These are phyloP conservation scores for Helicoverpa armigera DNA, from an alignment of 1,140 invertebrate genomes.

Conservation along the genomic window DNA sequence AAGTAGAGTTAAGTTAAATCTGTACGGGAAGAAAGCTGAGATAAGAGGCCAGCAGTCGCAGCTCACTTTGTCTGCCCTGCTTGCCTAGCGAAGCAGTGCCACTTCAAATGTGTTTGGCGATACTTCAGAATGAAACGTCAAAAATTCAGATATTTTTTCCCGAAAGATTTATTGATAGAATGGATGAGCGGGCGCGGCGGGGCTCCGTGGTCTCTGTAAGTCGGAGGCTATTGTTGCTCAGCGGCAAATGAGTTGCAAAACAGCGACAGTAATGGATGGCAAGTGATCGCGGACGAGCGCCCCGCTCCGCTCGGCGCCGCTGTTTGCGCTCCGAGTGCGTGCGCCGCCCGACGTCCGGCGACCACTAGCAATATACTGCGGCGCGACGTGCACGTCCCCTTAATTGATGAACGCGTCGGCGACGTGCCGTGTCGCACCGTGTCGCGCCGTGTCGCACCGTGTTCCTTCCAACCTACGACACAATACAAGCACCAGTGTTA, in stretches of 20 bases:
- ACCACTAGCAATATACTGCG: not conserved
- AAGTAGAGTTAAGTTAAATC: no score
- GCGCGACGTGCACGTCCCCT: not conserved
- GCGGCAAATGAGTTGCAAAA: slow-evolving; percentile 34
- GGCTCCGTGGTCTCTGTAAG: not conserved
- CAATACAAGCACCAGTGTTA: no score
- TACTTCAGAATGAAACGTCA: not conserved
- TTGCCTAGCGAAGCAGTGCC: no score
- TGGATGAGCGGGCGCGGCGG: not conserved
- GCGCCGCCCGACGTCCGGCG: not conserved
- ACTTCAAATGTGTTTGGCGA: no score
- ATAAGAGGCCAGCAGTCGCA: no score
- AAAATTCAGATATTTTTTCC: not conserved
- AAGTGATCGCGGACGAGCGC: not conserved
- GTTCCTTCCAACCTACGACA: no score
- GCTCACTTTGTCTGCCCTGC: no score
- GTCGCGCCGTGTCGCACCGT: no score
- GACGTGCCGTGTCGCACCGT: not conserved
- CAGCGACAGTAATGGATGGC: slow-evolving; percentile 17
- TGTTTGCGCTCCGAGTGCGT: not conserved
- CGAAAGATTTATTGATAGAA: not conserved
- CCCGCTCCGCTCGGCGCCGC: not conserved
- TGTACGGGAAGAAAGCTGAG: no score
- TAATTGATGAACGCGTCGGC: not conserved
- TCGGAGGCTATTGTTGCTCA: not conserved